Percentiles rank a stretch among this genome's conserved stretches.
phyloP scores from a whole-genome alignment of 2,888 invertebrate genomes.

The Melinaea menophilus region DNA sequence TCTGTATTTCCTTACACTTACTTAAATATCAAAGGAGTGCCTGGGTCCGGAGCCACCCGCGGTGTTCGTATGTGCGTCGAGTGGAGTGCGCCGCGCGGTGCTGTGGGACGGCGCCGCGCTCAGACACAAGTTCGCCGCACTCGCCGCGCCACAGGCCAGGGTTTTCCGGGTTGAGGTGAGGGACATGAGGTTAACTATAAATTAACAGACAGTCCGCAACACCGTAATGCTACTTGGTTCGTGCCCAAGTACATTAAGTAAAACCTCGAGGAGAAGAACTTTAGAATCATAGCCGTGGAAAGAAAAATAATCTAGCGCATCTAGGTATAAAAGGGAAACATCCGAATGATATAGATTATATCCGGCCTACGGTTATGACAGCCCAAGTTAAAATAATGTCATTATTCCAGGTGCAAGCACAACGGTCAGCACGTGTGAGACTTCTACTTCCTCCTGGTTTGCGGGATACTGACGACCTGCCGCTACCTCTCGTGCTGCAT shows the following conservation, averaged over 20 bases:
- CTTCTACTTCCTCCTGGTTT: conserved; percentile 90
- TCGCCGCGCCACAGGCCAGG: conserved; percentile 87
- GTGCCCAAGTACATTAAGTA: not conserved
- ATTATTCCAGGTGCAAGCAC: conserved; percentile 68
- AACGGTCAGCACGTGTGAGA: conserved; percentile 79
- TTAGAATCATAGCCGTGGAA: too few species aligned
- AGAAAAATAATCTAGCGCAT: too few species aligned
- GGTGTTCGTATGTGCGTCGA: conserved; percentile 80
- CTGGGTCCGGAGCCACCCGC: conserved; percentile 86
- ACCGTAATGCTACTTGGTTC: too few species aligned
- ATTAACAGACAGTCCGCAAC: too few species aligned
- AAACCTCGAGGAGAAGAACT: too few species aligned
- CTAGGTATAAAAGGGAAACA: too few species aligned
- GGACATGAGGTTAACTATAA: not conserved
- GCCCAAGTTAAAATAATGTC: not conserved
- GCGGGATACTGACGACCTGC: conserved; percentile 88
- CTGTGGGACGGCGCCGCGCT: conserved; percentile 84
- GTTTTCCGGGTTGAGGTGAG: conserved; percentile 80
- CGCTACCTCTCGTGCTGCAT: conserved; percentile 88
- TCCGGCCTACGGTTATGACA: too few species aligned
- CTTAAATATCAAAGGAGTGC: conserved; percentile 81
- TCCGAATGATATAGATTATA: too few species aligned
- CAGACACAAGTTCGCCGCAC: conserved; percentile 78
- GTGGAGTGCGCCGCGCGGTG: conserved; percentile 79
- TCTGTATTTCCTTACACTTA: not conserved